Conservation (phyloP, 2,888 invertebrate species). For the Sicus ferrugineus region DNA sequence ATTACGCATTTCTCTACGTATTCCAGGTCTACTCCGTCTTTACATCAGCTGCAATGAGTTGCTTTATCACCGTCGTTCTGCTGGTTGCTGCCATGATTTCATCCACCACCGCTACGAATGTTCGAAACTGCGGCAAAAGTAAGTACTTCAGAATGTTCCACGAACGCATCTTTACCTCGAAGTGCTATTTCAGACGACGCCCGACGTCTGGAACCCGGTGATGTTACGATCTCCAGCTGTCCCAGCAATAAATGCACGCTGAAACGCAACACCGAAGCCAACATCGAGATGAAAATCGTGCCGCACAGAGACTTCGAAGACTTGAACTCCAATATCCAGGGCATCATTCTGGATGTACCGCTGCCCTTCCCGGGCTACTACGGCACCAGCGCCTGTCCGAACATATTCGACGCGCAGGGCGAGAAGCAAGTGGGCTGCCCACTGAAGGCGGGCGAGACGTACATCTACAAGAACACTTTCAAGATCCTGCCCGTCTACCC, state of each 20-base stretch:
- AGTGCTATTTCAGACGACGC: slow-evolving; percentile 62
- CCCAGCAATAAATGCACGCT: slow-evolving; percentile 72
- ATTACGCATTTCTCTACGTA: no score
- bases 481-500: slow-evolving; percentile 68
- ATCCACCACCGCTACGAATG: slow-evolving; percentile 47
- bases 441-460: slow-evolving; percentile 72
- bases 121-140: slow-evolving; percentile 54
- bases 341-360: slow-evolving; percentile 70
- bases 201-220: slow-evolving; percentile 61
- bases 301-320: slow-evolving; percentile 68
- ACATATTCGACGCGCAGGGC: slow-evolving; percentile 71
- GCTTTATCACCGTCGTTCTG: slow-evolving; percentile 48
- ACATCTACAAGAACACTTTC: slow-evolving; percentile 74
- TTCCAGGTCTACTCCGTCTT: no score
- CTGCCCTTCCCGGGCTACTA: slow-evolving; percentile 83
- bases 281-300: slow-evolving; percentile 69
- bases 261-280: slow-evolving; percentile 69
- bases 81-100: slow-evolving; percentile 44
- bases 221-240: slow-evolving; percentile 71
- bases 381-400: slow-evolving; percentile 73
- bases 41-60: slow-evolving; percentile 43
- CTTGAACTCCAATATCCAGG: slow-evolving; percentile 71
- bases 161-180: neutral
- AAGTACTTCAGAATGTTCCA: slow-evolving; percentile 37
- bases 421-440: slow-evolving; percentile 72